These are phyloP conservation scores for Aphodius sticticus DNA, from an alignment of 2,888 invertebrate species.

Conservation along the genomic window DNA sequence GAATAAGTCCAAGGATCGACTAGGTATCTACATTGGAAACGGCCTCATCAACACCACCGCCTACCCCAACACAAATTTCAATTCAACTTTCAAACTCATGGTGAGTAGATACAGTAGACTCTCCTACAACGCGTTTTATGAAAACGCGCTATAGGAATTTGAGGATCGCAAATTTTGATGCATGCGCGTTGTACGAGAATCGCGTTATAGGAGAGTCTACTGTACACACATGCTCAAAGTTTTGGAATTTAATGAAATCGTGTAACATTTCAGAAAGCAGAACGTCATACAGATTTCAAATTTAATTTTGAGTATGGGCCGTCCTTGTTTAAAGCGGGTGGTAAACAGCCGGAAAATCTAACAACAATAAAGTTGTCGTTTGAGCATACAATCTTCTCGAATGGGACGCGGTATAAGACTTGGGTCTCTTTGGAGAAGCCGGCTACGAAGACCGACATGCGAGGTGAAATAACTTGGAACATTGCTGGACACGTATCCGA, in stretches of 20 bases:
- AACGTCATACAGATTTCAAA: slow-evolving; percentile 76
- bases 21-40: slow-evolving; percentile 67
- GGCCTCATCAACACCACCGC: slow-evolving; percentile 77
- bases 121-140: slow-evolving; percentile 12
- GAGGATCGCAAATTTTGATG: too few species aligned
- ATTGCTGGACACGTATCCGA: slow-evolving; percentile 26
- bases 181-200: too few species aligned
- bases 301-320: slow-evolving; percentile 56
- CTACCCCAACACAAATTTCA: slow-evolving; percentile 78
- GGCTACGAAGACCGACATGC: slow-evolving; percentile 70
- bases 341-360: slow-evolving; percentile 12
- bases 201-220: too few species aligned
- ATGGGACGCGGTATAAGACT: slow-evolving; percentile 69
- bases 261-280: slow-evolving; percentile 65
- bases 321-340: slow-evolving; percentile 27
- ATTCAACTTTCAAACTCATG: slow-evolving; percentile 69
- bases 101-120: too few species aligned
- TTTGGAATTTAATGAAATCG: not conserved
- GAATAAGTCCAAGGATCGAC: slow-evolving; percentile 42
- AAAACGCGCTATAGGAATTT: too few species aligned
- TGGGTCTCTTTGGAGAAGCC: slow-evolving; percentile 71
- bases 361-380: slow-evolving; percentile 64
- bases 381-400: slow-evolving; percentile 55
- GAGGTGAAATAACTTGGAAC: slow-evolving; percentile 59
- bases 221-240: too few species aligned